These are phyloP conservation scores for Hystrix cristata DNA, from an alignment of 2,113 vertebrate species.

Conservation along the genomic window DNA sequence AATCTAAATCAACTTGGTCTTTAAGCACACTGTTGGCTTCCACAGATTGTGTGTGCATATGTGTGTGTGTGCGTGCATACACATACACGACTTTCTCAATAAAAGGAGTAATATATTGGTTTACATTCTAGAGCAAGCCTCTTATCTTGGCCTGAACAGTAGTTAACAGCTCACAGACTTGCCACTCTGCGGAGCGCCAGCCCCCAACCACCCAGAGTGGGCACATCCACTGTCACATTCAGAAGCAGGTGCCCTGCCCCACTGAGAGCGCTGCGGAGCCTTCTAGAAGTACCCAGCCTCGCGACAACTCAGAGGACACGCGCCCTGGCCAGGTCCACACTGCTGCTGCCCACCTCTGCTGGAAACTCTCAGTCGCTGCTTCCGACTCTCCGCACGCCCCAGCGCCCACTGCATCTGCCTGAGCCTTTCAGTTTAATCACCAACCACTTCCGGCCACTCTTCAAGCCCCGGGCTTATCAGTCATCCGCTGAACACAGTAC, in stretches of 20 bases:
- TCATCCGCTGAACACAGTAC: background rate
- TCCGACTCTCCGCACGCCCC: background rate
- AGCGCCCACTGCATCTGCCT: too few relatives aligned
- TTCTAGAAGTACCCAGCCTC: background rate
- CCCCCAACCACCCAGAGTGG: background rate
- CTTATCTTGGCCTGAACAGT: background rate
- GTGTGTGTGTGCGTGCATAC: too few relatives aligned
- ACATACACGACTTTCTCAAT: background rate
- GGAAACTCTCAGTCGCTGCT: background rate
- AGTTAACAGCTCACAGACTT: background rate
- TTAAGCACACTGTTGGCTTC: background rate
- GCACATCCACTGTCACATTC: background rate
- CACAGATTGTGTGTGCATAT: too few relatives aligned
- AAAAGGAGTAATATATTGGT: background rate
- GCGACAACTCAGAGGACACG: background rate
- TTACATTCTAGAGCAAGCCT: too few relatives aligned
- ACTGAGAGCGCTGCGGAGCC: rapidly evolving
- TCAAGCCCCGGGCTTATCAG: background rate
- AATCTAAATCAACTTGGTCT: background rate
- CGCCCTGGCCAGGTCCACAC: background rate
- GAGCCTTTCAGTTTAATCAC: background rate
- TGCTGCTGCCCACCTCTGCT: background rate
- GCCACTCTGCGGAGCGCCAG: background rate
- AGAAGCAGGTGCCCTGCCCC: background rate
- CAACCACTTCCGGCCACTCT: background rate